A percentile compares a stretch with the other conserved stretches of the same genome.
Evolutionary conservation across 2,888 invertebrate species (phyloP).

Genomic region (Pasiphila rectangulata): DNA sequence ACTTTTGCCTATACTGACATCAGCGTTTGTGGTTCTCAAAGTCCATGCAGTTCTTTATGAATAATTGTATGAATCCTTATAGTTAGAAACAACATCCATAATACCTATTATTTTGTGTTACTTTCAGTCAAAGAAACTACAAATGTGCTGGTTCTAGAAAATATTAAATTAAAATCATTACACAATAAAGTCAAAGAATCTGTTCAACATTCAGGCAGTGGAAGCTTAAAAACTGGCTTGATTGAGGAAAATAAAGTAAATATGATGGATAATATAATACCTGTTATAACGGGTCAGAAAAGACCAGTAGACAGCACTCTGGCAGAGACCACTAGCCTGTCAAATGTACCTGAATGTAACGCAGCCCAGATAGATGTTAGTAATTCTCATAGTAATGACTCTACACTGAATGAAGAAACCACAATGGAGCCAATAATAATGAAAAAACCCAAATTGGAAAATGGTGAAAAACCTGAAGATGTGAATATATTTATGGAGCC

Average conservation of each 20-base stretch:
- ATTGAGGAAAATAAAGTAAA: not conserved
- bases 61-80: too few species aligned
- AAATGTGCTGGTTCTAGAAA: constrained; percentile 12
- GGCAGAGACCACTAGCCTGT: too few species aligned
- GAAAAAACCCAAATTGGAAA: not conserved
- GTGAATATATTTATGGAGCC: constrained; percentile 45
- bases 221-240: not conserved
- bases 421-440: not conserved
- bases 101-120: too few species aligned
- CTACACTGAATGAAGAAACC: not conserved
- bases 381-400: not conserved
- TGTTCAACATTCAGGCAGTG: not conserved
- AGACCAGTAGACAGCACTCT: too few species aligned
- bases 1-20: too few species aligned
- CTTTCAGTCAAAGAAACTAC: constrained; percentile 9
- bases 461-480: constrained; percentile 13
- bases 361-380: not conserved
- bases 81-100: too few species aligned
- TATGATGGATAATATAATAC: too few species aligned
- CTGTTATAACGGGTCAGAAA: too few species aligned
- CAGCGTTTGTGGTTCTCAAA: too few species aligned
- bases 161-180: constrained; percentile 9
- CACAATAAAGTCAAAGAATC: not conserved
- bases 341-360: not conserved
- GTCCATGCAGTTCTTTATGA: too few species aligned